Evolutionary conservation across 2,888 invertebrate genomes (phyloP), one percentile per base, ranked within the genome.

Genomic region (Anorthoa munda): DNA sequence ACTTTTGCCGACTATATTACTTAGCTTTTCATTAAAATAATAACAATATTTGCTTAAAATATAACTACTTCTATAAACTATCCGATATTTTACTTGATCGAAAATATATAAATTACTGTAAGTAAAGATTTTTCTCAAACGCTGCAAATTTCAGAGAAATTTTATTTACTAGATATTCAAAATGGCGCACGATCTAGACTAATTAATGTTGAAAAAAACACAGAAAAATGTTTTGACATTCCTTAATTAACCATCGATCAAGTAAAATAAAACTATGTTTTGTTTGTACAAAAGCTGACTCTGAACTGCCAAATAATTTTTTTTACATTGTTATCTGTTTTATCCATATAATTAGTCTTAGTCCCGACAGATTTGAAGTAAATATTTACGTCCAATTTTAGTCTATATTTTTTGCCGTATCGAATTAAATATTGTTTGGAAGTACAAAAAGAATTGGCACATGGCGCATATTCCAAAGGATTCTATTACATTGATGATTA

Each of bases 11-110:
- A 18, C 2, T 31, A 72, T 72, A 26, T 79, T 48, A 59, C 31
- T 79, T 53, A 59, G 21, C 26, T 21, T 72, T 79, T 53, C 3
- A 53, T 48, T 48, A 13, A 59, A 48, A 13, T 46, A 39, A 26
- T 15, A 4, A 48, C n/a, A 72, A 51, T 53, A 60, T 55, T 55
- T 55, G 4, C 74, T 60, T 74, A 50, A 2, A 46, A 48, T 48
- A 55, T 13, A 72, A 0, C 15, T 21, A 59, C 12, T 26, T 55
- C 9, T 21, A 48, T 46, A 53, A 74, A 80, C 45, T 60, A 55
- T 75, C 59, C 21, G 26, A 50, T 45, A 80, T 80, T 80, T 53
- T 15, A 73, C 48, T 39, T 13, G 39, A 80, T 50, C 39, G 18
- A 60, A 55, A 50, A 51, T 12, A 12, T n/a, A 23, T 0, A 45